Conservation (phyloP, 1,140 invertebrate species). For the Brachionus koreanus region DNA sequence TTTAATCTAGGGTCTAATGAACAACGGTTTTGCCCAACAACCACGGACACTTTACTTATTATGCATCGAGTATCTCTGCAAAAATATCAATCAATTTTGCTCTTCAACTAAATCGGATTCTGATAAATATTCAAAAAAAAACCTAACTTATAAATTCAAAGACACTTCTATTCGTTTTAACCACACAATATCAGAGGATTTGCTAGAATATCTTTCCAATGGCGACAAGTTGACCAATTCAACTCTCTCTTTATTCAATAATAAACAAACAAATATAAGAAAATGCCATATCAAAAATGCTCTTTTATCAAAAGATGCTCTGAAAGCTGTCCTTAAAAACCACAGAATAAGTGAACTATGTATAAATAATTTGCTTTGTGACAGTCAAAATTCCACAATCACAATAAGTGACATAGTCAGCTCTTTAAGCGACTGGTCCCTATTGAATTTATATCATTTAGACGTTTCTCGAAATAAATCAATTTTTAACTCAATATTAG, state of each 20-base stretch:
- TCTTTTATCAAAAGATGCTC: neutral
- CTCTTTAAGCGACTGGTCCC: neutral
- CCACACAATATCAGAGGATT: neutral
- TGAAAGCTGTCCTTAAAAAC: neutral
- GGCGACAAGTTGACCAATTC: neutral
- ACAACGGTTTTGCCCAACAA: slow-evolving; percentile 1
- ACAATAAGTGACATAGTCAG: slow-evolving; percentile 8
- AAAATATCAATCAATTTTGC: neutral
- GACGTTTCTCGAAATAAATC: neutral
- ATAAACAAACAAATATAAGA: neutral
- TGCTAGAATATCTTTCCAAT: neutral
- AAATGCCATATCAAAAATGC: neutral
- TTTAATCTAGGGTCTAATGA: neutral
- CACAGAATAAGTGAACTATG: neutral
- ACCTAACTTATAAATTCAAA: neutral
- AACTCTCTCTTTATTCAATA: neutral
- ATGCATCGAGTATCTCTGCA: slow-evolving; percentile 3
- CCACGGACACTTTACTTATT: neutral
- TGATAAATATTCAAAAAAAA: neutral
- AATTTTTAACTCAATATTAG: neutral
- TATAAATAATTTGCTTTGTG: neutral
- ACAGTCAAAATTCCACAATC: neutral
- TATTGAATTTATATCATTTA: neutral
- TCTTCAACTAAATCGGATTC: neutral
- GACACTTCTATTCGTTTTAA: neutral